These are phyloP conservation scores for Porites rus DNA, from an alignment of 92 coral and sea anemone species.

Conservation along the genomic window DNA sequence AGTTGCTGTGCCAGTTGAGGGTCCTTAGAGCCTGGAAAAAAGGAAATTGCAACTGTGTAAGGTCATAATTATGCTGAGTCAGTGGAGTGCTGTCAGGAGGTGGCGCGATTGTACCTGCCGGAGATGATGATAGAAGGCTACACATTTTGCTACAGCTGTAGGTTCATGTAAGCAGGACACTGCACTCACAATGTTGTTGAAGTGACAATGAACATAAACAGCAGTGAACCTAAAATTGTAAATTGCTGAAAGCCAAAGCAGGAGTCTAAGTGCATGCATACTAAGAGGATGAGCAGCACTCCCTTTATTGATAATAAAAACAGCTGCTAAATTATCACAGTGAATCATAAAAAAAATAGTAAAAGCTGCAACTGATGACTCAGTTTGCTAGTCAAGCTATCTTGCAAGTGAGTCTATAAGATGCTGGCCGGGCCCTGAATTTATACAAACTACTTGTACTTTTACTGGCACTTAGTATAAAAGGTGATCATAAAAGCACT, in stretches of 20 bases:
- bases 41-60: neutral
- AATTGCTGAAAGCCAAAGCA: neutral
- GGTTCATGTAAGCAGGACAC: neutral
- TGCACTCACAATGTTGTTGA: neutral
- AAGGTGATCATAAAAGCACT: too few relatives aligned
- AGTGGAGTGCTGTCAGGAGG: neutral
- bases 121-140: neutral
- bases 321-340: slow-evolving; percentile 11
- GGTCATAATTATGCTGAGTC: neutral
- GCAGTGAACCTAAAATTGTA: neutral
- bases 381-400: too few relatives aligned
- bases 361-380: too few relatives aligned
- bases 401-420: too few relatives aligned
- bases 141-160: too few relatives aligned
- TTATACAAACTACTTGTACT: too few relatives aligned
- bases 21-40: too few relatives aligned
- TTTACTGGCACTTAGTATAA: too few relatives aligned
- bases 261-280: neutral
- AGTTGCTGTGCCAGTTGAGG: too few relatives aligned
- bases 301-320: neutral
- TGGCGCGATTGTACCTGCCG: neutral
- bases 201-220: neutral
- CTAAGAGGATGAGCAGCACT: neutral
- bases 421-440: too few relatives aligned
- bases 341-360: neutral